Base-by-base conservation (phyloP, 2,797 vertebrate species). In the Lates japonicus region DNA sequence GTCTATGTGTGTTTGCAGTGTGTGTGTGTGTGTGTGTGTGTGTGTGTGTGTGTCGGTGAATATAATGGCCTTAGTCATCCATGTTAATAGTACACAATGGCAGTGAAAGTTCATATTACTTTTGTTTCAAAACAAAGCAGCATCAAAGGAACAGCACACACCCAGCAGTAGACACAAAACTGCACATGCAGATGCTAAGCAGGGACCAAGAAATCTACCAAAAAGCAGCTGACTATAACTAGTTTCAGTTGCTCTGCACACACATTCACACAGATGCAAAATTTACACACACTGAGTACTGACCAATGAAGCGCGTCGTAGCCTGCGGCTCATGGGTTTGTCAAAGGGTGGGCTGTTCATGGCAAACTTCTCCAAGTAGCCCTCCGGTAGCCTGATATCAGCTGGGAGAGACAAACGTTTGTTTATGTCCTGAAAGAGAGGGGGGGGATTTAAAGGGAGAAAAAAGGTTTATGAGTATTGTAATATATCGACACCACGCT, bases 261-360 rank as follows among this genome's bases (percentile, higher is more conserved):
- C 31, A 63, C 5, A 63, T n/a, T 42, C n/a, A 84, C n/a, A 84
- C 46, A 75, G 5, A 76, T 39, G 14, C 54, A 86, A 74, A 77
- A 68, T 55, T 78, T 29, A 70, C 52, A 81, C n/a, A n/a, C 58
- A 79, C 3, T n/a, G 2, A 78, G 39, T 51, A 92, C 95, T 94
- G 90, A 96, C 96, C 91, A 96, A 68, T 58, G 96, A 96, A 49
- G 95, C n/a, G n/a, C 96, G 93, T 6, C 96, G 94, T 78, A 96
- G 91, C 83, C 94, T 93, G 63, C 96, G 95, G 88, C 96, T 96
- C 91, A 96, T 92, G 71, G 96, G 96, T 83, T 95, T 95, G 92
- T 96, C 96, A 51, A 96, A 96, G 19, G 96, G 95, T 3, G 95
- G 95, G 82, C 95, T 95, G 93, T 95, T 96, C 93, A 95, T 95